Evolutionary conservation across 2,113 vertebrate genomes (phyloP).

Genomic region (Lathamus discolor): DNA sequence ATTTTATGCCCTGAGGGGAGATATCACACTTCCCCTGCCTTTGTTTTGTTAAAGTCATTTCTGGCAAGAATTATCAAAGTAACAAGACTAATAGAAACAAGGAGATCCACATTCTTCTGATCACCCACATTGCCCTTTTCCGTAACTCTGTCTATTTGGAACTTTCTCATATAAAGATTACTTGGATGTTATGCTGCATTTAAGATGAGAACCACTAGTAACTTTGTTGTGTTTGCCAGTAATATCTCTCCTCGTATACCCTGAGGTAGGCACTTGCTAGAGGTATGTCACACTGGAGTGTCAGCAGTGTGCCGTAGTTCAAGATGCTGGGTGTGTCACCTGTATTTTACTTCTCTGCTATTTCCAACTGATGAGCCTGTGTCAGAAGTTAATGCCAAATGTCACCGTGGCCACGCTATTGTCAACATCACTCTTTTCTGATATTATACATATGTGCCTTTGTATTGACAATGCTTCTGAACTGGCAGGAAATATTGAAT

Average conservation of each 20-base stretch:
- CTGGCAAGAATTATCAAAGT: not conserved
- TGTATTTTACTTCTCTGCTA: not conserved
- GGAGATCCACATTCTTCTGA: not conserved
- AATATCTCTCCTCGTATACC: not conserved
- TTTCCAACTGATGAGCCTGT: not conserved
- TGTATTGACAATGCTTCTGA: not conserved
- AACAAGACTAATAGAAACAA: not conserved
- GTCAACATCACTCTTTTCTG: not conserved
- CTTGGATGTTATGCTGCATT: not conserved
- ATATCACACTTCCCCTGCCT: not conserved
- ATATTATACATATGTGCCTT: not conserved
- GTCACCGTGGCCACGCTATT: not conserved
- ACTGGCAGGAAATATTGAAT: not conserved
- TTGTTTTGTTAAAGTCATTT: not conserved
- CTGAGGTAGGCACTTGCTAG: not conserved
- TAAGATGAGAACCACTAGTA: not conserved
- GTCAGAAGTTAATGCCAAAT: not conserved
- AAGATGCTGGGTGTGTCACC: not conserved
- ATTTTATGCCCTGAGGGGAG: not conserved
- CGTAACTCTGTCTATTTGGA: not conserved
- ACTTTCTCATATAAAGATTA: not conserved
- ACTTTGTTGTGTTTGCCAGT: not conserved
- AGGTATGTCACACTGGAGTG: not conserved
- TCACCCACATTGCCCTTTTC: rapidly evolving
- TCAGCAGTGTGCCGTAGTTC: rapidly evolving